Base-by-base conservation (phyloP, 2,888 invertebrate species). In the Drosophila borealis region DNA sequence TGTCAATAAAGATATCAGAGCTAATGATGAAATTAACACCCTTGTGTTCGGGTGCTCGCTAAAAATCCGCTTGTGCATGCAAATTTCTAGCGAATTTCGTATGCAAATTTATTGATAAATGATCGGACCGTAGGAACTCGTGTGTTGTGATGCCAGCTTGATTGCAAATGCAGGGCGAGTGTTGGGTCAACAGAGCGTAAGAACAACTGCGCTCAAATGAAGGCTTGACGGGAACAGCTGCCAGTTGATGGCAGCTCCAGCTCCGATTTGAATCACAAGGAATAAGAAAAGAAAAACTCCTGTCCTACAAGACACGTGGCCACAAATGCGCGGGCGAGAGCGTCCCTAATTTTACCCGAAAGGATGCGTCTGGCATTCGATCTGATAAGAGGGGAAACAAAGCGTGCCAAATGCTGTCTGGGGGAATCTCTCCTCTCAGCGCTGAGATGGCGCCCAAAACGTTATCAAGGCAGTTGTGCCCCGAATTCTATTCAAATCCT, bases 11-110 rank as follows among this genome's bases (percentile, higher is more conserved):
- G 82, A 74, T 70, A 70, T 81, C 68, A 25, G 17, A 19, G 67
- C 73, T 87, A 87, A 81, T 84, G 81, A 84, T 78, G 76, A 73
- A 55, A 87, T 84, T 81, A 84, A 81, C 82, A 83, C 85, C 79
- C 85, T 64, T 72, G 49, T 59, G 65, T 33, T 34, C 14, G 45
- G 6, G 17, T 50, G 25, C 53, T 69, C n/a, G 41, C 59, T 3
- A 8, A 21, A 66, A 72, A 71, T 54, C 65, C 64, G 53, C n/a
- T 85, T 77, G 37, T 14, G 49, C 46, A 70, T 74, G 64, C 67
- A 78, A 61, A 72, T 63, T 74, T 45, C 5, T 21, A 10, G 36
- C 19, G 25, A 53, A 41, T 62, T 49, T 53, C 49, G 48, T 57
- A 75, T 75, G 75, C 70, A 79, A 75, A 75, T 75, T 54, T 62